A percentile compares a stretch with the other conserved stretches of the same genome.
phyloP scores from a whole-genome alignment of 2,797 vertebrate species.

The Pygocentrus nattereri region DNA sequence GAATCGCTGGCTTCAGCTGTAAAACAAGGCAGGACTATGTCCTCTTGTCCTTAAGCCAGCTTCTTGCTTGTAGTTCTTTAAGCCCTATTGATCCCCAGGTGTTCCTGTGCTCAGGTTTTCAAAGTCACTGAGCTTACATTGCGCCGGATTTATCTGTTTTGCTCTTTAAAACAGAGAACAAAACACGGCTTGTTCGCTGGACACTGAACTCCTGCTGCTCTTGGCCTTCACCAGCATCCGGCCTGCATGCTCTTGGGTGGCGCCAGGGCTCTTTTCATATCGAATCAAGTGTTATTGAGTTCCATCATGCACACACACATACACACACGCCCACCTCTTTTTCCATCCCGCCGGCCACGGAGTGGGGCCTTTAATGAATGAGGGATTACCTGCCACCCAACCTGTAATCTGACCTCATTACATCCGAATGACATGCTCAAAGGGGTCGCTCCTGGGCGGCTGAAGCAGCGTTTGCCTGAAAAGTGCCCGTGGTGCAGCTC shows the following conservation, averaged over 20 bases:
- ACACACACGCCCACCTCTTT: constrained; percentile 59
- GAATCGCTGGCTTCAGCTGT: constrained; percentile 14
- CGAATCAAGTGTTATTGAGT: constrained; percentile 86
- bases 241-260: constrained; percentile 82
- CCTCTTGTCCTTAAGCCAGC: constrained; percentile 64
- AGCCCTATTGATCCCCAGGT: constrained; percentile 82
- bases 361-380: constrained; percentile 82
- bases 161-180: constrained; percentile 83
- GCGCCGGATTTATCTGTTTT: constrained; percentile 84
- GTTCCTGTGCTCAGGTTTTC: constrained; percentile 71
- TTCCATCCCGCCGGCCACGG: constrained; percentile 76
- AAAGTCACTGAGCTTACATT: constrained; percentile 83
- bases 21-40: constrained; percentile 58
- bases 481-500: constrained; percentile 61
- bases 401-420: constrained; percentile 88
- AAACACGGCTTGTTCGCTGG: constrained; percentile 81
- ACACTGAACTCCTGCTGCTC: constrained; percentile 76
- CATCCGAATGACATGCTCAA: constrained; percentile 80
- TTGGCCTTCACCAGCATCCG: constrained; percentile 80
- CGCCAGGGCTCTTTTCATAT: constrained; percentile 83
- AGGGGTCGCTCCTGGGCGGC: constrained; percentile 71
- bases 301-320: constrained; percentile 63
- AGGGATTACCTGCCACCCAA: constrained; percentile 79
- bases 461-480: constrained; percentile 74
- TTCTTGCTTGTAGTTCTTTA: constrained; percentile 77